Evolutionary conservation across 37 sponge, comb jelly and placozoan species (phyloP).

Genomic region (Chondrosia reniformis): DNA sequence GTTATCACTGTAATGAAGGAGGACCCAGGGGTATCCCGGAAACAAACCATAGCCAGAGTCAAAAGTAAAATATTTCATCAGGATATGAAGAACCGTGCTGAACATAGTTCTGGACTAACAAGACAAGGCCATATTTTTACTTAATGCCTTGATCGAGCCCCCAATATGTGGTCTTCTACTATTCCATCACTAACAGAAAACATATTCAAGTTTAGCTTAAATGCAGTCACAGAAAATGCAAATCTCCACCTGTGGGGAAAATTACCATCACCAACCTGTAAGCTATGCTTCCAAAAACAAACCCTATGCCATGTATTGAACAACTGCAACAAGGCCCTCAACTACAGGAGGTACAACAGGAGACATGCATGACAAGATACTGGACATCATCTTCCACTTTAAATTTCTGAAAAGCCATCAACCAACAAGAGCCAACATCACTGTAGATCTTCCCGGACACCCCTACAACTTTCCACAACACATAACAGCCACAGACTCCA

Average conservation of each 20-base stretch:
- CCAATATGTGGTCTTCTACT: neutral
- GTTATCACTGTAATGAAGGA: neutral
- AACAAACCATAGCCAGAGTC: neutral
- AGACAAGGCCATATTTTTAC: neutral
- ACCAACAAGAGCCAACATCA: no score
- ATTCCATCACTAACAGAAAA: neutral
- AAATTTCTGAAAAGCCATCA: no score
- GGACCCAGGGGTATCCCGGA: slow-evolving; percentile 10
- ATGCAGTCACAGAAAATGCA: no score
- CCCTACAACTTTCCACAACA: no score
- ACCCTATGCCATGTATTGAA: neutral
- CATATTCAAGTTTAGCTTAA: no score
- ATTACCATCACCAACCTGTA: neutral
- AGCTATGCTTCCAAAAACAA: neutral
- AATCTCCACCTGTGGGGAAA: slow-evolving; percentile 17
- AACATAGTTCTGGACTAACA: neutral
- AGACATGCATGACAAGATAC: no score
- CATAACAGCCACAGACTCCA: no score
- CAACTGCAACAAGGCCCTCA: no score
- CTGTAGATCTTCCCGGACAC: no score
- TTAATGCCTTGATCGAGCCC: neutral
- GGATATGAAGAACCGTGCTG: neutral
- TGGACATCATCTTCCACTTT: no score
- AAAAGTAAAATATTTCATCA: neutral
- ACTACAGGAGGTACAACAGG: no score